Evolutionary conservation across 92 coral and sea anemone species (phyloP).

Genomic region (Galaxea fascicularis): DNA sequence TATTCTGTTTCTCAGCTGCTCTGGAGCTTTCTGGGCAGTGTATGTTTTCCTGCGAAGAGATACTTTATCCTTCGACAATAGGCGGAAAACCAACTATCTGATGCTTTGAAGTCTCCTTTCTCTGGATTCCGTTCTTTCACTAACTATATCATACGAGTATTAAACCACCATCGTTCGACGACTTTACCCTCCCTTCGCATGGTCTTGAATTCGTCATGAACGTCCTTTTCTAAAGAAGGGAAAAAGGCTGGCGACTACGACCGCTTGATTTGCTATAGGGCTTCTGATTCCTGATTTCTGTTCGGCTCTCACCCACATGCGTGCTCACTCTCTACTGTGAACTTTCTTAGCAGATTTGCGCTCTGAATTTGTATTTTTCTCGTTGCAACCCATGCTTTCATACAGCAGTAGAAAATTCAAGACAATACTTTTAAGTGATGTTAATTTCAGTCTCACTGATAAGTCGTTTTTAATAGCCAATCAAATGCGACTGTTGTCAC

Average conservation of each 20-base stretch:
- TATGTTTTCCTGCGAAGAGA: conserved; percentile 18
- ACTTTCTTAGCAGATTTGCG: not conserved
- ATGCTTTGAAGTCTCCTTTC: not conserved
- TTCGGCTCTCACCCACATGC: not conserved
- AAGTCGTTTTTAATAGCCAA: too few relatives aligned
- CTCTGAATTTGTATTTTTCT: conserved; percentile 1
- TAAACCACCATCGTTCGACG: not conserved
- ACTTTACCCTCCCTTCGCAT: too few relatives aligned
- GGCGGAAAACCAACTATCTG: not conserved
- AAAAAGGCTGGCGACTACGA: not conserved
- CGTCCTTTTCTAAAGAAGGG: too few relatives aligned
- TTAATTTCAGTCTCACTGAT: too few relatives aligned
- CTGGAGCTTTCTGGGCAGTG: conserved; percentile 30
- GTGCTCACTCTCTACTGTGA: conserved; percentile 3
- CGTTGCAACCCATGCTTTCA: conserved; percentile 10
- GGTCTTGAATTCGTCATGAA: too few relatives aligned
- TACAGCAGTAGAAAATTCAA: too few relatives aligned
- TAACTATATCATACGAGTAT: not conserved
- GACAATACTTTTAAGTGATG: too few relatives aligned
- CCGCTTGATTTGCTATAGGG: not conserved
- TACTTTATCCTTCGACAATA: not conserved
- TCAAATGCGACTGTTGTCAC: not conserved
- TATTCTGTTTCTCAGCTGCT: conserved; percentile 4
- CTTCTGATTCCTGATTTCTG: not conserved
- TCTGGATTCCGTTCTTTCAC: not conserved